Evolutionary conservation across 53 echinoderm and acorn worm genomes (phyloP), one percentile per base, ranked within the genome.

Genomic region (Echinometra lucunter): DNA sequence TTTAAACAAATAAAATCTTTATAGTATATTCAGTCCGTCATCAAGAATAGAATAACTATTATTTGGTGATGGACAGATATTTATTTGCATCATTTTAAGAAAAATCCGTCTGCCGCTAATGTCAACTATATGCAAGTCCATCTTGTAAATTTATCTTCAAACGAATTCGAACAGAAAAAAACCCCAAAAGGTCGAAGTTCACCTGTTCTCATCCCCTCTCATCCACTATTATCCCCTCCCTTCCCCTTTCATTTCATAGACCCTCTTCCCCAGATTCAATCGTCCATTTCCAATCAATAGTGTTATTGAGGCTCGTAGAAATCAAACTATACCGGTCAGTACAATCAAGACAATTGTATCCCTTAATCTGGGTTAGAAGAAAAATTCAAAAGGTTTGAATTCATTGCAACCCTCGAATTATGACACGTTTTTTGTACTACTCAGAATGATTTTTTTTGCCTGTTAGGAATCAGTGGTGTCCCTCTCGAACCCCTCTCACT

Each of bases 321-420:
- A 40, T 78, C 78, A 78, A 78, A 78, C 19, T 78, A 17, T 42
- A 19, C 78, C 21, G 42, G 78, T 37, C 75, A 16, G 17, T 37
- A 5, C 18, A 19, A 40, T 74, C 74, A 37, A 10, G 7, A 8
- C 35, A 37, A 74, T 10, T 42, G 78, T 42, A 4, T 40, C 42
- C 19, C 0, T 78, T 78, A 40, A 78, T 38, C 19, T 4, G 78
- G 78, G 42, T 2, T 78, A 42, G 42, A 40, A 6, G 42, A 18
- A 78, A 78, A 78, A 23, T 40, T 78, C 1, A 78, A 78, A 78
- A 42, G 42, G 42, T 42, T 5, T 38, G 42, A 40, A 78, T 78
- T 78, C 78, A 78, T 78, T 9, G 15, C 78, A 78, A 38, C 78
- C 78, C 42, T 78, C 78, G 6, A 78, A 78, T 78, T 42, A 75